Conservation (phyloP, 2,113 vertebrate species). For the Scomber japonicus region DNA sequence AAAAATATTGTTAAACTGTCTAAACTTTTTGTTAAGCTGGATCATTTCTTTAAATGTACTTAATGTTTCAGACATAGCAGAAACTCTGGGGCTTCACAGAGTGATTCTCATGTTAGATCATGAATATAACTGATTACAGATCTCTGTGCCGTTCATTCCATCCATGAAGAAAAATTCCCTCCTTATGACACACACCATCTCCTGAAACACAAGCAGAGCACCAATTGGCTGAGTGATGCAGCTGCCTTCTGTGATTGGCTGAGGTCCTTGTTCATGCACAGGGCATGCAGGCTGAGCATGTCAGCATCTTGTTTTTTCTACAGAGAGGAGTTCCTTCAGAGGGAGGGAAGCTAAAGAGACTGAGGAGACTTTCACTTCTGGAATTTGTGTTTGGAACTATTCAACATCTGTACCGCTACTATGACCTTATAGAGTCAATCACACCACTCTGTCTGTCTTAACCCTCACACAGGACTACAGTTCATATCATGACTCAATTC, state of each 20-base stretch:
- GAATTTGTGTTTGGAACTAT: neutral
- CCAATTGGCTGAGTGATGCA: conserved; percentile 56
- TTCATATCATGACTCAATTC: too few species aligned
- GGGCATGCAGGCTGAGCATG: conserved; percentile 61
- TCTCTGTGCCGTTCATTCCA: neutral
- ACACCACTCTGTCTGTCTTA: too few species aligned
- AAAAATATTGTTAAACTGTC: too few species aligned
- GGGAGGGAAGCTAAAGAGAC: neutral
- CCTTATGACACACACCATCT: neutral
- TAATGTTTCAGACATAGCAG: too few species aligned
- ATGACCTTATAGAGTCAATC: too few species aligned
- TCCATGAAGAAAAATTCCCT: neutral
- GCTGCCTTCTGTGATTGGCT: conserved; percentile 62
- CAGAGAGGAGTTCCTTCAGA: neutral
- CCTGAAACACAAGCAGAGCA: neutral
- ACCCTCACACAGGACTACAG: too few species aligned
- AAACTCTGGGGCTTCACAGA: too few species aligned
- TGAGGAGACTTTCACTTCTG: neutral
- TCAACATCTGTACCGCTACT: too few species aligned
- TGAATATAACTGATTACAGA: neutral
- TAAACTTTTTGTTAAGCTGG: too few species aligned
- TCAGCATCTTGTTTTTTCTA: neutral
- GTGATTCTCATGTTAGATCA: too few species aligned
- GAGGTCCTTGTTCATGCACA: conserved; percentile 50
- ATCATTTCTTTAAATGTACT: too few species aligned